These are phyloP conservation scores for Anthopleura sola DNA, from an alignment of 64 coral and sea anemone species.

Conservation along the genomic window DNA sequence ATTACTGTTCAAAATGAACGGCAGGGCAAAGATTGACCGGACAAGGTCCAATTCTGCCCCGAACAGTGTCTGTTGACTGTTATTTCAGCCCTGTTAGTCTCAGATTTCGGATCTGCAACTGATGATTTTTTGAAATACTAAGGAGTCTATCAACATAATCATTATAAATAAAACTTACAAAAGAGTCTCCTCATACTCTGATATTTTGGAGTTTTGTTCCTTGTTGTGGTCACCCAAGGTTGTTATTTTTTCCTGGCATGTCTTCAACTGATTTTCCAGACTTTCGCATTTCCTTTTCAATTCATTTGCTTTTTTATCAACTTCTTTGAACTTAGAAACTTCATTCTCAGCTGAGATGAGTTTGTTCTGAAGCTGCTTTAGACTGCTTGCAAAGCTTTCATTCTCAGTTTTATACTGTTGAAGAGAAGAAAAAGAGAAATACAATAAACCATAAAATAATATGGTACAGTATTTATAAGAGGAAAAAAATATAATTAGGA, in stretches of 20 bases:
- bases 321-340: neutral
- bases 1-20: too few relatives aligned
- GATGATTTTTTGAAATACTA: too few relatives aligned
- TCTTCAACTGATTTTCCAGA: conserved; percentile 25
- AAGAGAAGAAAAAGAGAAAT: neutral
- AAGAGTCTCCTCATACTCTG: conserved; percentile 15
- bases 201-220: conserved; percentile 1
- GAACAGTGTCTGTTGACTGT: too few relatives aligned
- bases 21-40: too few relatives aligned
- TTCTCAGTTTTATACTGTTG: neutral
- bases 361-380: neutral
- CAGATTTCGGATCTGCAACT: too few relatives aligned
- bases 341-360: conserved; percentile 17
- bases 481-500: too few relatives aligned
- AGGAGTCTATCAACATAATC: too few relatives aligned
- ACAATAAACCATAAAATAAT: too few relatives aligned
- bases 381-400: neutral
- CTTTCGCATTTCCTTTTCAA: conserved; percentile 22
- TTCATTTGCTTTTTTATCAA: conserved; percentile 36
- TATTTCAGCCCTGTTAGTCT: too few relatives aligned
- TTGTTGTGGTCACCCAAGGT: conserved; percentile 15
- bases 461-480: too few relatives aligned
- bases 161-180: neutral
- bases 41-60: too few relatives aligned
- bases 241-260: neutral